Conservation (phyloP, 2,113 vertebrate genomes). For the Nycticebus coucang region DNA sequence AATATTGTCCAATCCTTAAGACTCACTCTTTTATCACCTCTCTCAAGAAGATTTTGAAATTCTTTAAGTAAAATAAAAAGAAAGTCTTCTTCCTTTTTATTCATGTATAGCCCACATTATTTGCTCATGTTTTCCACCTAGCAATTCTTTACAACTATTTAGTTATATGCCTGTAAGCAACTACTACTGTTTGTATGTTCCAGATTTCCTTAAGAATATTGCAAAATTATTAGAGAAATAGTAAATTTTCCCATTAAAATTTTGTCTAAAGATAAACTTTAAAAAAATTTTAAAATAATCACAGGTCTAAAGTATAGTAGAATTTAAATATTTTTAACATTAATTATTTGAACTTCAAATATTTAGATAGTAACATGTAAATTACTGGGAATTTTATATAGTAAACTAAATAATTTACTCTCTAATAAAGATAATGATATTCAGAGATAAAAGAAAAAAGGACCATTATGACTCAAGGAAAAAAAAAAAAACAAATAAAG, state of each 20-base stretch:
- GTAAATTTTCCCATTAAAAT: neutral
- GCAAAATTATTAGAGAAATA: neutral
- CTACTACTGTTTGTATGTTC: neutral
- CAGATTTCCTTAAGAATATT: neutral
- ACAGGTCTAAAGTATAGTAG: neutral
- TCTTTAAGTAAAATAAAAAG: neutral
- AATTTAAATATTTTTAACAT: neutral
- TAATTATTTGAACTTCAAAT: neutral
- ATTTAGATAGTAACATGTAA: neutral
- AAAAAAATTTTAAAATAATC: neutral
- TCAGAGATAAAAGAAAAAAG: neutral
- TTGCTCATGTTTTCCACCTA: slow-evolving; percentile 24
- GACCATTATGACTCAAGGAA: too few species aligned
- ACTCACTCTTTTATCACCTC: neutral
- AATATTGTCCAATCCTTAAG: neutral
- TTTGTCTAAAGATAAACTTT: neutral
- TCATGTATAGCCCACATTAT: neutral
- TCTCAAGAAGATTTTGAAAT: slow-evolving; percentile 2
- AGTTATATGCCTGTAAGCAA: neutral
- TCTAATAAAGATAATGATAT: neutral
- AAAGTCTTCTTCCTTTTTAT: neutral
- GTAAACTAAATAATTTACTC: neutral
- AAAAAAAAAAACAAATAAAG: neutral
- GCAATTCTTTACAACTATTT: slow-evolving; percentile 31
- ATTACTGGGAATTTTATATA: neutral